A percentile compares a stretch with the other conserved stretches of the same genome.
Conservation (phyloP, 2,888 invertebrate genomes). For the Chrysomela aeneicollis region DNA sequence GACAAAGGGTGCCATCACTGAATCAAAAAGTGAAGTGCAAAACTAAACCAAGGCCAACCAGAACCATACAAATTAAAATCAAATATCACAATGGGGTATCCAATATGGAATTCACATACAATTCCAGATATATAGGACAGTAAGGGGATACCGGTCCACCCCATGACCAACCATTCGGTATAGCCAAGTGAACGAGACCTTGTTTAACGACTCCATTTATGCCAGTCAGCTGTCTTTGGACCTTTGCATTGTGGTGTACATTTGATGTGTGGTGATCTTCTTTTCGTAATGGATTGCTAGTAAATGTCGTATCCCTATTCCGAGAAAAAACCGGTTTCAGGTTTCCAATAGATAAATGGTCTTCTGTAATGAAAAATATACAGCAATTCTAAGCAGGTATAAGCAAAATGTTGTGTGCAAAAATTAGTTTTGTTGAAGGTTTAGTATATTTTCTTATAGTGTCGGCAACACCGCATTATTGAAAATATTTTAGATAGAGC, state of each 20-base stretch:
- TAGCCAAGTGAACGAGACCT: constrained; percentile 78
- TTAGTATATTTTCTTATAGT: no score
- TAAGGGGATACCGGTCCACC: constrained; percentile 79
- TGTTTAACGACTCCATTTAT: constrained; percentile 71
- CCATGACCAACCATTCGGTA: constrained; percentile 86
- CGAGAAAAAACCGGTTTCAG: constrained; percentile 51
- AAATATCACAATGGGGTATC: constrained; percentile 56
- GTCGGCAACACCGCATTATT: no score
- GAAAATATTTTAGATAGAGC: no score
- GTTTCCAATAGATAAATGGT: constrained; percentile 46
- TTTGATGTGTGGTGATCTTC: constrained; percentile 45
- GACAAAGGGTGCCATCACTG: no score
- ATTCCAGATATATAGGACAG: constrained; percentile 81
- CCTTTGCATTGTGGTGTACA: constrained; percentile 46
- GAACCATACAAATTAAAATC: constrained; percentile 45
- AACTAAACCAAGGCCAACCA: constrained; percentile 44
- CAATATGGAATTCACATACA: constrained; percentile 57
- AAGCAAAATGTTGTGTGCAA: not conserved
- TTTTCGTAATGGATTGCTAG: constrained; percentile 28
- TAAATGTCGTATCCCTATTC: constrained; percentile 50
- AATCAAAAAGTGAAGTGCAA: constrained; percentile 15
- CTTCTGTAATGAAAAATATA: constrained; percentile 37
- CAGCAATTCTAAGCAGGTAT: not conserved
- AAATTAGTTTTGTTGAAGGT: no score
- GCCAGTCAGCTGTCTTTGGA: constrained; percentile 62